A percentile compares a stretch with the other conserved stretches of the same genome.
phyloP scores from a whole-genome alignment of 2,113 vertebrate genomes.

The Bucco capensis region DNA sequence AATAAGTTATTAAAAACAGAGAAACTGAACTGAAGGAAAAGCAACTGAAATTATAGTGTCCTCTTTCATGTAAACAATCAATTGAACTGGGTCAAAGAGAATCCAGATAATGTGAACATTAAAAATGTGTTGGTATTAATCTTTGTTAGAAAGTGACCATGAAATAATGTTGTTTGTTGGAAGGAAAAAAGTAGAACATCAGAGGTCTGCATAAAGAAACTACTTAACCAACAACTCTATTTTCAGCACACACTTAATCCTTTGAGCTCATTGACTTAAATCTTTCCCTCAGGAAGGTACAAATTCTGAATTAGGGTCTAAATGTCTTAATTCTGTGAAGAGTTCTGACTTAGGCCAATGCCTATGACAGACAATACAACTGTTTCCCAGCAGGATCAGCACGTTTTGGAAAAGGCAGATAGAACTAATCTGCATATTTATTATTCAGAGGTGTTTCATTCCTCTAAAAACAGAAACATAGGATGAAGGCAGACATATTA shows the following conservation, averaged over 20 bases:
- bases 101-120: slow-evolving; percentile 3
- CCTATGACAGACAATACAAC: not conserved
- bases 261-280: not conserved
- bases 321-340: not conserved
- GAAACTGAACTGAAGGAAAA: not conserved
- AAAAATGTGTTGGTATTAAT: not conserved
- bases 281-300: not conserved
- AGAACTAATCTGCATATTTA: not conserved
- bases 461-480: not conserved
- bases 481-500: not conserved
- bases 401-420: not conserved
- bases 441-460: not conserved
- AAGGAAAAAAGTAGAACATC: not conserved
- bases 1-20: not conserved
- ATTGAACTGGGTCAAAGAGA: not conserved
- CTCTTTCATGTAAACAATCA: not conserved
- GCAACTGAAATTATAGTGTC: not conserved
- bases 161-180: not conserved
- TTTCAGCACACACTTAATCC: not conserved
- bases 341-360: not conserved
- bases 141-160: not conserved
- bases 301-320: not conserved
- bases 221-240: not conserved
- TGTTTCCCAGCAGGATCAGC: not conserved
- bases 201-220: not conserved